Conservation (phyloP, 2,113 vertebrate genomes). For the Hydropotes inermis region DNA sequence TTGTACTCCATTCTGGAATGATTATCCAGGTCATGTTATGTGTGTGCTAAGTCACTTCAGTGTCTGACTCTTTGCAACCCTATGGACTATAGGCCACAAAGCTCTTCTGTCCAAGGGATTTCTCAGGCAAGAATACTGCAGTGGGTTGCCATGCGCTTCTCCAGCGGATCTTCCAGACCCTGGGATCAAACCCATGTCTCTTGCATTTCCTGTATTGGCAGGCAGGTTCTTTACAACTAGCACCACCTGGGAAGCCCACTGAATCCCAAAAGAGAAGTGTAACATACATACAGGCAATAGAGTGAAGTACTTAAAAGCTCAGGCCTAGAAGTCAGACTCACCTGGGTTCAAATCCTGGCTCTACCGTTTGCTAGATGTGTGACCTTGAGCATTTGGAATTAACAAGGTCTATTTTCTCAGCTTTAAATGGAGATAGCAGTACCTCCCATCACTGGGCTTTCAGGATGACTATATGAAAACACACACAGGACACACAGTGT, state of each 20-base stretch:
- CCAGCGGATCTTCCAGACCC: background rate
- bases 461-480: background rate
- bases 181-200: background rate
- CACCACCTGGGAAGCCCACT: background rate
- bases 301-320: background rate
- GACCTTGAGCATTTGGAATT: background rate
- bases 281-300: background rate
- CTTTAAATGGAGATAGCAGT: background rate
- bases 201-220: background rate
- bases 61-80: background rate
- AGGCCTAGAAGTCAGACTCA: background rate
- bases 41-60: background rate
- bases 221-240: background rate
- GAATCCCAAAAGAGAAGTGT: background rate
- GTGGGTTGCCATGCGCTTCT: background rate
- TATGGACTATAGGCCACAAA: background rate
- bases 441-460: background rate
- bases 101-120: background rate
- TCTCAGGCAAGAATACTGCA: background rate
- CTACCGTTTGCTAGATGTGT: background rate
- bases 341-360: background rate
- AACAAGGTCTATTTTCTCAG: background rate
- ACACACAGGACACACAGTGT: background rate
- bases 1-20: background rate
- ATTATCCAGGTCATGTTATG: background rate